A percentile compares a stretch with the other conserved stretches of the same genome.
These are phyloP conservation scores for Tiliacea aurago DNA, from an alignment of 2,888 invertebrate species.

Conservation along the genomic window DNA sequence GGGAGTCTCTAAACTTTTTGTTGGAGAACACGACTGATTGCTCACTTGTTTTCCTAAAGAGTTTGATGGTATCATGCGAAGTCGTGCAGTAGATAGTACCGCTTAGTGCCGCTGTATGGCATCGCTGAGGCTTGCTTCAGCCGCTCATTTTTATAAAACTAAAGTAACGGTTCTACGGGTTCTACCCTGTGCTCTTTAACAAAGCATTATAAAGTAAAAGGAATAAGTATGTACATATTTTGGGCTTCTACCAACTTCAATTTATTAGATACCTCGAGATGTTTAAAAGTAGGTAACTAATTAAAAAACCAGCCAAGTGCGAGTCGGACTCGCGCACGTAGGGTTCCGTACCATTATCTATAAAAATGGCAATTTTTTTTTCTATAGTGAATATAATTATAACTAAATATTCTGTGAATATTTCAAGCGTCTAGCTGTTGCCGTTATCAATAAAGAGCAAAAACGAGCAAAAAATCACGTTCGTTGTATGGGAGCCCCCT, in stretches of 20 bases:
- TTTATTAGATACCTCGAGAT: not conserved
- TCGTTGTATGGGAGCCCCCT: no score
- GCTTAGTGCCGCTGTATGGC: constrained; percentile 38
- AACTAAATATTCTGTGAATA: no score
- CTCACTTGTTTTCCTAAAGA: not conserved
- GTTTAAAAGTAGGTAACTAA: not conserved
- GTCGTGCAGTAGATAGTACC: constrained; percentile 43
- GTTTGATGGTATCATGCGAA: not conserved
- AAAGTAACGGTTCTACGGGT: not conserved
- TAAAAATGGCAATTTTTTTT: no score
- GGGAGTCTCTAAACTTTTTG: constrained; percentile 33
- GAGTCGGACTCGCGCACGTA: no score
- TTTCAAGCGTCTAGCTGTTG: no score
- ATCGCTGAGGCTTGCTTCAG: not conserved
- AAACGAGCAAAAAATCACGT: no score
- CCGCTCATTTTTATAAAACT: not conserved
- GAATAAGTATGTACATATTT: no score
- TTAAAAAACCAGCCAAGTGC: no score
- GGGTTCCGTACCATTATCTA: no score
- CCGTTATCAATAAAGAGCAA: no score
- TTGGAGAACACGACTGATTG: not conserved
- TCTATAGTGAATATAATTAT: no score
- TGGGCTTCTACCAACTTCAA: not conserved
- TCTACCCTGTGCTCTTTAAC: no score
- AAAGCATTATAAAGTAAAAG: not conserved